Conservation (phyloP, 2,888 invertebrate genomes). For the Noctua janthina region DNA sequence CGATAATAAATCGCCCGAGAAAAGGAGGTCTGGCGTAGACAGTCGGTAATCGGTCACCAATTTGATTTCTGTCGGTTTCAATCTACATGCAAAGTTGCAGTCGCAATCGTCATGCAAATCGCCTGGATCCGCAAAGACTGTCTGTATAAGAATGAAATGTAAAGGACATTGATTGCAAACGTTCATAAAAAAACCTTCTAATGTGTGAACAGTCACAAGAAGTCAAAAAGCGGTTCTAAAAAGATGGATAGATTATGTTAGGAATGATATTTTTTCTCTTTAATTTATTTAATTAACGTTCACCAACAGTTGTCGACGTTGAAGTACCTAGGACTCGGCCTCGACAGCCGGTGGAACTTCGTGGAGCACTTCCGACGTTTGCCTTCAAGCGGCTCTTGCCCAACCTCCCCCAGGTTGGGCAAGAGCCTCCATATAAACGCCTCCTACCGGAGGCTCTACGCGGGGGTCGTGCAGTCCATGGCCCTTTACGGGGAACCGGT, state of each 20-base stretch:
- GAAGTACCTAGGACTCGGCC: too few relatives aligned
- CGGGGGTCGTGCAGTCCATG: too few relatives aligned
- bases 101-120: constrained; percentile 25
- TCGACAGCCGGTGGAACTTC: too few relatives aligned
- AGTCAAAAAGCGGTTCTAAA: neutral
- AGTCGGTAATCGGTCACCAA: constrained; percentile 9
- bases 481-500: too few relatives aligned
- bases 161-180: neutral
- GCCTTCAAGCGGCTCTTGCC: too few relatives aligned
- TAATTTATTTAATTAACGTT: neutral
- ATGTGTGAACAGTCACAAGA: neutral
- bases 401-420: too few relatives aligned
- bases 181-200: neutral
- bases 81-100: constrained; percentile 39
- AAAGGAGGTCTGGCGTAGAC: neutral
- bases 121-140: neutral
- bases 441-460: too few relatives aligned
- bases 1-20: neutral
- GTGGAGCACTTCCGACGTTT: too few relatives aligned
- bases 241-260: neutral
- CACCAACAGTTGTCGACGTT: neutral
- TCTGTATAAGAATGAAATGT: neutral
- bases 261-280: too few relatives aligned
- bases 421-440: too few relatives aligned
- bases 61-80: constrained; percentile 11